These are phyloP conservation scores for Acanthornis magna DNA, from an alignment of 2,797 vertebrate species.

Conservation along the genomic window DNA sequence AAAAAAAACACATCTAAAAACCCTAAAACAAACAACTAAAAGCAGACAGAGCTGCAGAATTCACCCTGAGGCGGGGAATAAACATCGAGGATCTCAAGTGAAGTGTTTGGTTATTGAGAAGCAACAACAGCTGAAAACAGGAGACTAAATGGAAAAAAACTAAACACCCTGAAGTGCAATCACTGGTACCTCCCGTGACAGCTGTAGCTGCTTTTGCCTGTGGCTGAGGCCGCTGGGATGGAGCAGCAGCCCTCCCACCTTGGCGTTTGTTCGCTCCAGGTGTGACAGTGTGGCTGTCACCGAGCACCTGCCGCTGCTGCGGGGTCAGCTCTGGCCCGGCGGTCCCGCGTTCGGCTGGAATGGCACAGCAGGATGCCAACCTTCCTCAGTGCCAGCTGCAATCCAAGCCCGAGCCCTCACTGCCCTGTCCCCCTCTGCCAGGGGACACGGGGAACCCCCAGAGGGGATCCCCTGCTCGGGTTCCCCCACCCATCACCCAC, in stretches of 20 bases:
- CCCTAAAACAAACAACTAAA: background rate
- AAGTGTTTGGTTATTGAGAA: slow-evolving; percentile 24
- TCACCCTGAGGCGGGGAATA: slow-evolving; percentile 24
- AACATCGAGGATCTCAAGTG: slow-evolving; percentile 10
- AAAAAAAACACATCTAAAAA: background rate
- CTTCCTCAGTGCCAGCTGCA: background rate
- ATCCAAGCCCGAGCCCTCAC: background rate
- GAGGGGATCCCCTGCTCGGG: background rate
- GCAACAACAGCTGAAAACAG: background rate
- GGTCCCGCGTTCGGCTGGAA: background rate
- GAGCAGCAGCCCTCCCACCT: background rate
- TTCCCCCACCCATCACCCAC: fast-evolving
- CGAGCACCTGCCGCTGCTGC: background rate
- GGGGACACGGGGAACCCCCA: background rate
- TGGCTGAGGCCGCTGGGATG: background rate
- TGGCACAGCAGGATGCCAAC: background rate
- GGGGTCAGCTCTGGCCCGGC: background rate
- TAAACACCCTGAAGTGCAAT: background rate
- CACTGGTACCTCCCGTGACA: background rate
- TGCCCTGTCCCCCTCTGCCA: background rate
- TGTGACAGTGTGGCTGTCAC: background rate
- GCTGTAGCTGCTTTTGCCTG: background rate
- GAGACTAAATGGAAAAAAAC: background rate
- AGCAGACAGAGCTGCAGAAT: slow-evolving; percentile 6
- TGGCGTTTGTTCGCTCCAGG: background rate